Evolutionary conservation across 2,113 vertebrate species (phyloP), one percentile per base, ranked within the genome.

Genomic region (Actenoides hombroni): DNA sequence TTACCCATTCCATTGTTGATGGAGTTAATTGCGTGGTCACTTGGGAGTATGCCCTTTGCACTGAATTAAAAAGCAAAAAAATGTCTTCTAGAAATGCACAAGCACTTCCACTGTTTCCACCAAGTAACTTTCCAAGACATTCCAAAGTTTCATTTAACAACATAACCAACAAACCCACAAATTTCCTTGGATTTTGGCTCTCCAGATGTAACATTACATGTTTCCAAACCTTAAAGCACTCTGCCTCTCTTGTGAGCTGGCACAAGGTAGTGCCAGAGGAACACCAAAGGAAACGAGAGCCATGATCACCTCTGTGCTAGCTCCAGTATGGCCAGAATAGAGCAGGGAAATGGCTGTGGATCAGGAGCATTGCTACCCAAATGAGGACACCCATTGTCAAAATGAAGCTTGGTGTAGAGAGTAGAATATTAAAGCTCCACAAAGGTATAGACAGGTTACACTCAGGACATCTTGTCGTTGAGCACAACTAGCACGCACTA

Each of bases 261-360:
- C 28, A 49, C 15, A 61, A 61, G 8, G 6, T 29, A 35, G 16
- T 28, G 33, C 48, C 59, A 20, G 9, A 86, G 12, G 37, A 73
- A 26, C 40, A 57, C 4, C 10, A 53, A n/a, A 69, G 25, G 54
- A 35, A 19, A 19, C 24, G 61, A 73, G 35, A 88, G 57, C 53
- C 33, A 5, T 1, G 15, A 88, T n/a, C n/a, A 46, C 13, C 20
- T n/a, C 56, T 37, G 24, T 7, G 8, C 6, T 35, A 39, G 6
- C 16, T 82, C 44, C 60, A 65, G 1, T 0, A 0, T 0, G 18
- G 42, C 29, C 51, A 94, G 19, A 67, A 28, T 2, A 2, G 78
- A 77, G 56, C 29, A 75, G 24, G 19, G 35, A 42, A 85, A 53
- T 10, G 11, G 18, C 11, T 25, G 8, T 21, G 39, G 26, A 57